A percentile compares a stretch with the other conserved stretches of the same genome.
phyloP scores from a whole-genome alignment of 2,113 vertebrate species.

The Regulus satrapa region DNA sequence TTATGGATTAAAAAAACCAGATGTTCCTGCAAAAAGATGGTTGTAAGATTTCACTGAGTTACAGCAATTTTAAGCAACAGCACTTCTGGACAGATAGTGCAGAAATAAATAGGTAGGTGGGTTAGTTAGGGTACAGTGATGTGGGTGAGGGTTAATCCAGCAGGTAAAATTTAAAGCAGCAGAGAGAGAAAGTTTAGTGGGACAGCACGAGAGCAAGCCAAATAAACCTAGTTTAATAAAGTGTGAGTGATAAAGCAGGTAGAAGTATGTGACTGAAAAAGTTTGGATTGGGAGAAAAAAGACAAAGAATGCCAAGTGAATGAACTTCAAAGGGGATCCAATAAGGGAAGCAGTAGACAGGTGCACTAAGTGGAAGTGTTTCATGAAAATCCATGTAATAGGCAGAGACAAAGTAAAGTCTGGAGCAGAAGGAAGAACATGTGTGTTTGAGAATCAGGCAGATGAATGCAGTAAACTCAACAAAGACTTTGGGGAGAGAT shows the following conservation, averaged over 20 bases:
- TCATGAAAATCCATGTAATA: not conserved
- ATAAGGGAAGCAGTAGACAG: not conserved
- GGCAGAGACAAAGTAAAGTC: not conserved
- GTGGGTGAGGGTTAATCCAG: not conserved
- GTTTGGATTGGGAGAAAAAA: not conserved
- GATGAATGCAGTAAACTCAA: not conserved
- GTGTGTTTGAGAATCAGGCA: not conserved
- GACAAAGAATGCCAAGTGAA: not conserved
- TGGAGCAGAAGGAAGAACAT: not conserved
- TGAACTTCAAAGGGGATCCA: not conserved
- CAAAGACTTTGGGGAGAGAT: not conserved
- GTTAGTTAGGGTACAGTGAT: not conserved
- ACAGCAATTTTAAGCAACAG: not conserved
- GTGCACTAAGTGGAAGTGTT: not conserved
- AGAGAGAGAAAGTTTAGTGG: not conserved
- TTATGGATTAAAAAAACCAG: not conserved
- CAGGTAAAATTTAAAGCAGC: not conserved
- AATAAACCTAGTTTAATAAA: not conserved
- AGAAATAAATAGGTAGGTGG: not conserved
- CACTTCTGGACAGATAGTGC: not conserved
- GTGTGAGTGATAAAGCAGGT: not conserved
- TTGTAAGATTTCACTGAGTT: not conserved
- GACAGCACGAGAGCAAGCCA: not conserved
- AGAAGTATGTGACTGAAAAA: not conserved
- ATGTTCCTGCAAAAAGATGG: not conserved